A percentile compares a stretch with the other conserved stretches of the same genome.
Conservation (phyloP, 2,797 vertebrate species). For the Halcyon smyrnensis region DNA sequence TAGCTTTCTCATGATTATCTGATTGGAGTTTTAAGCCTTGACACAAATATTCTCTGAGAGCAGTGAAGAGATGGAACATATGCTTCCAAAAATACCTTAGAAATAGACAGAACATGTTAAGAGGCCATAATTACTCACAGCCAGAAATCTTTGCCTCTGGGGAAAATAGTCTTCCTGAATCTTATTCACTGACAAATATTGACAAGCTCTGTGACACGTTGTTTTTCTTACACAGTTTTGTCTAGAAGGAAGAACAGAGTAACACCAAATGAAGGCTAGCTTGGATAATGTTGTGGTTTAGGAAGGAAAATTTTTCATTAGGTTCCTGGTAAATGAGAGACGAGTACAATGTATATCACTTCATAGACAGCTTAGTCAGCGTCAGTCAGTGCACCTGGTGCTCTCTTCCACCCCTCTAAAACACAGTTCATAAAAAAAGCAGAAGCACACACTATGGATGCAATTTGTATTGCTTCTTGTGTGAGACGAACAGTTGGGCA, state of each 20-base stretch:
- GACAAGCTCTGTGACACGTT: slow-evolving; percentile 17
- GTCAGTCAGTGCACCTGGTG: background rate
- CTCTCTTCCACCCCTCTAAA: background rate
- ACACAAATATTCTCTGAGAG: slow-evolving; percentile 23
- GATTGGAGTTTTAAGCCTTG: slow-evolving; percentile 23
- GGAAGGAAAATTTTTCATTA: slow-evolving; percentile 16
- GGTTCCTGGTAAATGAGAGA: background rate
- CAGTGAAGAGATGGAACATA: slow-evolving; percentile 40
- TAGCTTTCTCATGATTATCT: slow-evolving; percentile 13
- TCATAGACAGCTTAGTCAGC: background rate
- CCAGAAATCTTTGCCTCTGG: slow-evolving; percentile 50
- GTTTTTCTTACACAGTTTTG: slow-evolving; percentile 46
- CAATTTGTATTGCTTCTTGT: background rate
- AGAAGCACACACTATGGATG: background rate
- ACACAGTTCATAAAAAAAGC: background rate
- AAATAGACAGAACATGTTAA: slow-evolving; percentile 62
- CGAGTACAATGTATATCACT: background rate
- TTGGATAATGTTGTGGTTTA: background rate
- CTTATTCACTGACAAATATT: slow-evolving; percentile 46
- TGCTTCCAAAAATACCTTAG: slow-evolving; percentile 65
- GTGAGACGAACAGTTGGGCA: fast-evolving
- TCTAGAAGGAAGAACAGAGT: background rate
- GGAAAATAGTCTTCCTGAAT: slow-evolving; percentile 27
- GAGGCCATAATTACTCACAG: slow-evolving; percentile 60
- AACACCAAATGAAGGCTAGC: background rate